phyloP scores from a whole-genome alignment of 2,797 vertebrate genomes.

The Mastacembelus armatus region DNA sequence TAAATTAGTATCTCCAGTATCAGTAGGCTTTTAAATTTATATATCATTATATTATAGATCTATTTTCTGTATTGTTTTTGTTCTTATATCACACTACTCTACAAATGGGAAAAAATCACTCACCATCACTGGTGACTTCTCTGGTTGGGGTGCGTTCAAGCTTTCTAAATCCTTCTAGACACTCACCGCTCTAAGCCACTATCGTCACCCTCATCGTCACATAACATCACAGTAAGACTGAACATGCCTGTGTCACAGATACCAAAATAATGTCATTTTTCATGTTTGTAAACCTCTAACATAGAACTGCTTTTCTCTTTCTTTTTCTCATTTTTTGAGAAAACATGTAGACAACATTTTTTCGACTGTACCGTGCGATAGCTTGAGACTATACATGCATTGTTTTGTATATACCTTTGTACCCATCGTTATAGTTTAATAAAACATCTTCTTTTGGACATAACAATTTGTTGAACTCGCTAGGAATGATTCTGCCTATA shows the following conservation, averaged over 20 bases:
- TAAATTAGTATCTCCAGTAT: constrained; percentile 85
- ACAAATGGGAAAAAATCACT: constrained; percentile 80
- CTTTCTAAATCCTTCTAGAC: constrained; percentile 47
- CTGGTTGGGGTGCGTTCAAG: constrained; percentile 62
- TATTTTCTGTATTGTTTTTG: constrained; percentile 80
- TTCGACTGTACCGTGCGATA: constrained; percentile 88
- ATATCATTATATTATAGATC: constrained; percentile 83
- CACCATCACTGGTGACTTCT: constrained; percentile 59
- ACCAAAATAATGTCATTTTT: constrained; percentile 73
- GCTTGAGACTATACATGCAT: constrained; percentile 91
- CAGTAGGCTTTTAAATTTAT: constrained; percentile 81
- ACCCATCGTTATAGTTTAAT: constrained; percentile 78
- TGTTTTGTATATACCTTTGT: constrained; percentile 84
- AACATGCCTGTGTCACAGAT: constrained; percentile 89
- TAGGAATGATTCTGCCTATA: constrained; percentile 84
- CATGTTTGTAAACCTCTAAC: constrained; percentile 74
- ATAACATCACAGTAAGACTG: constrained; percentile 85
- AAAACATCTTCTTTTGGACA: constrained; percentile 83
- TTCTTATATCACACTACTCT: constrained; percentile 90
- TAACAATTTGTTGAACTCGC: constrained; percentile 80
- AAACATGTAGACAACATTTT: constrained; percentile 86
- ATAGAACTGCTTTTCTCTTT: constrained; percentile 59
- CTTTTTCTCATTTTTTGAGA: constrained; percentile 69
- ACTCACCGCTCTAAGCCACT: constrained; percentile 46
- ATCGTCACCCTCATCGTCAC: constrained; percentile 61